A percentile compares a stretch with the other conserved stretches of the same genome.
These are phyloP conservation scores for Octopus sinensis DNA, from an alignment of 1,140 invertebrate genomes.

Conservation along the genomic window DNA sequence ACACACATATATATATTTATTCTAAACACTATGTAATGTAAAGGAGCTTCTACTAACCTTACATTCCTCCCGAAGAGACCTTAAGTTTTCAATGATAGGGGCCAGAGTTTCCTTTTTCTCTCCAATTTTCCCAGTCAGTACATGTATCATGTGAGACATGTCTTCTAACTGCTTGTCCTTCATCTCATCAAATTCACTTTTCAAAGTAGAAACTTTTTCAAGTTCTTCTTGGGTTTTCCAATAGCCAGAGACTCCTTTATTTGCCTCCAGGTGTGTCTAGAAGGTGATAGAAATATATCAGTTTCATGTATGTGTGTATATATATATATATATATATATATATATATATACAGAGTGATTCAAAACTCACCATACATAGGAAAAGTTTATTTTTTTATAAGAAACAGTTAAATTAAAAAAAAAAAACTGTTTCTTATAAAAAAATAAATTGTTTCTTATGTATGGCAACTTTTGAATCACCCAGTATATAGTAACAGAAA, in stretches of 20 bases:
- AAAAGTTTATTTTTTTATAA: too few relatives aligned
- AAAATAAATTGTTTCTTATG: too few relatives aligned
- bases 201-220: slow-evolving; percentile 64
- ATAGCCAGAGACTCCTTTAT: slow-evolving; percentile 62
- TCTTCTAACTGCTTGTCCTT: slow-evolving; percentile 64
- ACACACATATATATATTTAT: too few relatives aligned
- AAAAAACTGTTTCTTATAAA: too few relatives aligned
- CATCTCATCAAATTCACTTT: slow-evolving; percentile 62
- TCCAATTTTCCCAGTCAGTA: slow-evolving; percentile 63
- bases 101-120: slow-evolving; percentile 64
- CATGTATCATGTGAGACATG: slow-evolving; percentile 62
- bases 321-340: too few relatives aligned
- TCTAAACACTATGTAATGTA: too few relatives aligned
- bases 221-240: slow-evolving; percentile 61
- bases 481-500: too few relatives aligned
- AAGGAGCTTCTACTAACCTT: slow-evolving; percentile 44
- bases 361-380: too few relatives aligned
- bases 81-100: slow-evolving; percentile 67
- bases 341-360: too few relatives aligned
- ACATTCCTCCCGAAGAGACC: slow-evolving; percentile 62
- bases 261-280: slow-evolving; percentile 50
- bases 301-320: too few relatives aligned
- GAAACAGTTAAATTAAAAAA: too few relatives aligned
- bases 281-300: slow-evolving; percentile 14
- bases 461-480: too few relatives aligned